phyloP scores from a whole-genome alignment of 2,888 invertebrate genomes.

The Mimumesa dahlbomi region DNA sequence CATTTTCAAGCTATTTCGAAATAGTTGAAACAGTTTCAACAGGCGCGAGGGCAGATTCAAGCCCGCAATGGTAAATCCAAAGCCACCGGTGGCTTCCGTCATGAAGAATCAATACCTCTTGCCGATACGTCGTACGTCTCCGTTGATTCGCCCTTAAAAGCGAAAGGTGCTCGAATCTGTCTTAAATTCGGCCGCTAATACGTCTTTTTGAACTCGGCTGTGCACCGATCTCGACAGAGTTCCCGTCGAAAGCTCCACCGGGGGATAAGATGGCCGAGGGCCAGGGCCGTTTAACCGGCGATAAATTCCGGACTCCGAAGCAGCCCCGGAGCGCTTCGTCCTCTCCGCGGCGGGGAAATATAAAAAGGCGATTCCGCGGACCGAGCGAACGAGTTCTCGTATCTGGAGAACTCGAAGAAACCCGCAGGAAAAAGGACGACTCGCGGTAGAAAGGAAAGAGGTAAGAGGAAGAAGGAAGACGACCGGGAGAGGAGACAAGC shows the following conservation, averaged over 20 bases:
- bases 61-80: too few relatives aligned
- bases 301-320: conserved; percentile 71
- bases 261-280: conserved; percentile 55
- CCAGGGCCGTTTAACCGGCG: conserved; percentile 65
- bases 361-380: conserved; percentile 64
- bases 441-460: conserved; percentile 18
- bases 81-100: too few relatives aligned
- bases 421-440: conserved; percentile 45
- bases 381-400: conserved; percentile 59
- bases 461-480: conserved; percentile 35
- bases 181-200: conserved; percentile 25
- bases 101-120: too few relatives aligned
- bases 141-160: too few relatives aligned
- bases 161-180: conserved; percentile 12
- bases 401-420: conserved; percentile 50
- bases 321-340: conserved; percentile 46
- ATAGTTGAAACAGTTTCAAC: too few relatives aligned
- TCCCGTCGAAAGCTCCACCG: conserved; percentile 47
- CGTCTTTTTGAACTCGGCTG: conserved; percentile 23
- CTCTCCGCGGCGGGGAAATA: conserved; percentile 62
- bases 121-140: too few relatives aligned
- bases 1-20: too few relatives aligned
- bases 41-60: too few relatives aligned
- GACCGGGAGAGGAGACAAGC: conserved; percentile 13
- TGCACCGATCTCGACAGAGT: conserved; percentile 29